These are phyloP conservation scores for Thymallus thymallus DNA, from an alignment of 2,113 vertebrate species.

Conservation along the genomic window DNA sequence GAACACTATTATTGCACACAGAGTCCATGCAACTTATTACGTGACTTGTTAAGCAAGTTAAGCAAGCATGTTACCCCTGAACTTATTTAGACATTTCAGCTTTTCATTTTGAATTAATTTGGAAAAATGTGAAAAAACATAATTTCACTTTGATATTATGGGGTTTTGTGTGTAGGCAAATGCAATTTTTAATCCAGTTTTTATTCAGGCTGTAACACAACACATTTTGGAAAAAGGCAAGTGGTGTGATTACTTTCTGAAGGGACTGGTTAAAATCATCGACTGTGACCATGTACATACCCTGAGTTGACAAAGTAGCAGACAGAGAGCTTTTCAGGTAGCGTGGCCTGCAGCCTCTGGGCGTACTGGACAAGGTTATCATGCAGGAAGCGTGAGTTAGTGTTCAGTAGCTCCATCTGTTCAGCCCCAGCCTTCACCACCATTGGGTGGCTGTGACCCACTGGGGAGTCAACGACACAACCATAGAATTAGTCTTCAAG, in stretches of 20 bases:
- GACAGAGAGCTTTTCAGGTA: conserved; percentile 85
- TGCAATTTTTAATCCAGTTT: too few relatives aligned
- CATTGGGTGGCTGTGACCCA: conserved; percentile 92
- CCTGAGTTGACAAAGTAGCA: conserved; percentile 98
- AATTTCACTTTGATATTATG: too few relatives aligned
- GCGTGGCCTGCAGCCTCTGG: conserved; percentile 82
- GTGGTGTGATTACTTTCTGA: not conserved
- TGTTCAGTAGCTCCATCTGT: conserved; percentile 96
- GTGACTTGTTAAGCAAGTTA: too few relatives aligned
- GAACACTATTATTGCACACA: too few relatives aligned
- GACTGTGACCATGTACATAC: conserved; percentile 68
- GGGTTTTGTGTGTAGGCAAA: too few relatives aligned
- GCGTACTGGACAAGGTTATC: conserved; percentile 93
- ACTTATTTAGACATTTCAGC: too few relatives aligned
- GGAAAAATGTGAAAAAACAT: too few relatives aligned
- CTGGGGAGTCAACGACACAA: conserved; percentile 60
- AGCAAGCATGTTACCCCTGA: too few relatives aligned
- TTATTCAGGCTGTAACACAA: too few relatives aligned
- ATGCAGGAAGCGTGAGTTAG: conserved; percentile 93
- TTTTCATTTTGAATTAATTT: too few relatives aligned
- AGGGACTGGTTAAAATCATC: not conserved
- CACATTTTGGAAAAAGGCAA: too few relatives aligned
- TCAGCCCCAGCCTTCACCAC: conserved; percentile 84
- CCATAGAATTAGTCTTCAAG: not conserved
- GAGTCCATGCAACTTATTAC: too few relatives aligned